Base-by-base conservation (phyloP, 1,140 invertebrate species). In the Grapholita molesta region DNA sequence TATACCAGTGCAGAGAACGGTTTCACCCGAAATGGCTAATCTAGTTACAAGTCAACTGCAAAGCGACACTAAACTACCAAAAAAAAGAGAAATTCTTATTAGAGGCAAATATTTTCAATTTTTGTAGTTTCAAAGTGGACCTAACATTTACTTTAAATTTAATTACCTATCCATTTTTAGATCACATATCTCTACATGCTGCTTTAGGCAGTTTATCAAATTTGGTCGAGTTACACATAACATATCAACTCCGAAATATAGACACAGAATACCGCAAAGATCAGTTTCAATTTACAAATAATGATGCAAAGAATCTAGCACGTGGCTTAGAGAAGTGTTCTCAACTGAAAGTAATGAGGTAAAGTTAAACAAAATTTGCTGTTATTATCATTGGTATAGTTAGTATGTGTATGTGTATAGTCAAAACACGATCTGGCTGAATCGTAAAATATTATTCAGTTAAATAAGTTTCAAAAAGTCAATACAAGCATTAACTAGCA, bases 121-220 rank as follows among this genome's bases (percentile, higher is more conserved):
- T n/a, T n/a, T 38, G 64, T 18, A 42, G 15, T 33, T 30, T n/a
- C 4, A 42, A 15, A 1, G 12, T n/a, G 38, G 12, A 42, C 11
- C 0, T 8, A 28, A 21, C 8, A 48, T 57, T 6, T 18, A 42
- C 30, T 24, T 32, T 64, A 18, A n/a, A 53, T 68, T 25, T 66
- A 24, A 35, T n/a, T 61, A 8, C 61, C 66, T 64, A 11, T 32
- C 66, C 64, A 52, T 55, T 88, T 84, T 76, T 74, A 87, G 90
- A 92, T 76, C 92, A 92, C 35, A 92, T 93, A 75, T 92, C 92
- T 11, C 75, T 93, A 65, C 88, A 92, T 75, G 86, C 86, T 67
- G 89, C 88, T 33, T 75, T 92, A 64, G 85, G 87, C 1, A 92
- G 86, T 69, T 82, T 93, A 66, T 68, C 65, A n/a, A 88, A 89